Percentiles rank a stretch among this genome's conserved stretches.
Evolutionary conservation across 2,797 vertebrate genomes (phyloP).

Genomic region (Graptemys geographica): DNA sequence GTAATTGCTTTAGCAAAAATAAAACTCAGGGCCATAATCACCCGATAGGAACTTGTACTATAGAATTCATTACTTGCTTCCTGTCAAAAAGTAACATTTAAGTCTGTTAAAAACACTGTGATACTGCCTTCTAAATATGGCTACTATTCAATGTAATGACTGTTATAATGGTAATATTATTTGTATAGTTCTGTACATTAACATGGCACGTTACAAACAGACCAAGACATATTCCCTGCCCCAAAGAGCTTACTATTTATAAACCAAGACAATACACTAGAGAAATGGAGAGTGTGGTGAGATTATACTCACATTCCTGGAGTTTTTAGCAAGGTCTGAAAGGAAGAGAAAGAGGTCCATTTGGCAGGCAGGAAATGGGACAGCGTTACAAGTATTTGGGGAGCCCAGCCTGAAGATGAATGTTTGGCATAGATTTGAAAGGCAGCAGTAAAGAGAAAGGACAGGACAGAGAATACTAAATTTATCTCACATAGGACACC

Average conservation of each 20-base stretch:
- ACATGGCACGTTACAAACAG: not conserved
- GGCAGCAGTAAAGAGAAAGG: constrained; percentile 71
- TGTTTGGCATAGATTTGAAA: constrained; percentile 73
- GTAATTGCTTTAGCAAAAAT: constrained; percentile 80
- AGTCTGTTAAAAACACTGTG: constrained; percentile 74
- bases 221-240: constrained; percentile 16
- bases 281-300: not conserved
- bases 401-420: constrained; percentile 64
- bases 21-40: constrained; percentile 72
- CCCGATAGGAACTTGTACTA: constrained; percentile 69
- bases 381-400: constrained; percentile 52
- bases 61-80: constrained; percentile 75
- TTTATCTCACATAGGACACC: constrained; percentile 63
- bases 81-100: constrained; percentile 80
- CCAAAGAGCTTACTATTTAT: constrained; percentile 34
- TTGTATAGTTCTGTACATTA: constrained; percentile 65
- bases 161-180: constrained; percentile 65
- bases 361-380: constrained; percentile 65
- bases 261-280: constrained; percentile 15
- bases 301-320: constrained; percentile 20
- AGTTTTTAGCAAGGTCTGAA: constrained; percentile 44
- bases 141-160: constrained; percentile 75
- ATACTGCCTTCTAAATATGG: constrained; percentile 74
- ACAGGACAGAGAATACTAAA: constrained; percentile 73
- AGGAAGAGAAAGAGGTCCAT: constrained; percentile 55